Conservation (phyloP, 2,797 vertebrate genomes). For the Podarcis siculus region DNA sequence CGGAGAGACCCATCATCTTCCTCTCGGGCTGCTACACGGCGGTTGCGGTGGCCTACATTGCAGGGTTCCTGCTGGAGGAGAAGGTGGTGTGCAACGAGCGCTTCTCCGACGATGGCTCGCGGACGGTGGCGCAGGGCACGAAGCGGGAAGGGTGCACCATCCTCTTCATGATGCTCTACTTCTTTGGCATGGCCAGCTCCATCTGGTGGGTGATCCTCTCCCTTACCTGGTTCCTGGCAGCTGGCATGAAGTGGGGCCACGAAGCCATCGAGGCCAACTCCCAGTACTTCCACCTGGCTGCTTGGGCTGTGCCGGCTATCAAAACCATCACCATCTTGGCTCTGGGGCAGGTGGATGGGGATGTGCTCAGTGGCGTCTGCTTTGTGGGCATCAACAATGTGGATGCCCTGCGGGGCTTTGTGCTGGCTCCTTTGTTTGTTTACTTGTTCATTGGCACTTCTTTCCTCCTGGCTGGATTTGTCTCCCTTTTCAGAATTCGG, state of each 20-base stretch:
- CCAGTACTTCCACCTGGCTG: constrained; percentile 94
- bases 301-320: constrained; percentile 95
- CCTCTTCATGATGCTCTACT: constrained; percentile 98
- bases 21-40: constrained; percentile 95
- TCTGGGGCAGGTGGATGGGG: constrained; percentile 93
- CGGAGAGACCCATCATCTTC: constrained; percentile 95
- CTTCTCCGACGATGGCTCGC: constrained; percentile 87
- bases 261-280: constrained; percentile 98
- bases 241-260: constrained; percentile 97
- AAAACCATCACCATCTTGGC: constrained; percentile 96
- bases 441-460: constrained; percentile 96
- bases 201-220: constrained; percentile 98
- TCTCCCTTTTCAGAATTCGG: constrained; percentile 94
- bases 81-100: constrained; percentile 92
- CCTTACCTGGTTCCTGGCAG: constrained; percentile 95
- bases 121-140: constrained; percentile 94
- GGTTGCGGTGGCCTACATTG: constrained; percentile 92
- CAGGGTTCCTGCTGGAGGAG: constrained; percentile 92
- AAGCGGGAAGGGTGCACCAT: constrained; percentile 97
- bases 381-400: constrained; percentile 95
- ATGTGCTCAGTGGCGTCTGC: constrained; percentile 92
- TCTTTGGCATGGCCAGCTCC: constrained; percentile 98
- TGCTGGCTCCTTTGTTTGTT: constrained; percentile 92
- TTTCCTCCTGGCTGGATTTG: constrained; percentile 93
- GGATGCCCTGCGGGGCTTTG: constrained; percentile 92